These are phyloP conservation scores for Torymus texanus DNA, from an alignment of 2,888 invertebrate genomes.

Conservation along the genomic window DNA sequence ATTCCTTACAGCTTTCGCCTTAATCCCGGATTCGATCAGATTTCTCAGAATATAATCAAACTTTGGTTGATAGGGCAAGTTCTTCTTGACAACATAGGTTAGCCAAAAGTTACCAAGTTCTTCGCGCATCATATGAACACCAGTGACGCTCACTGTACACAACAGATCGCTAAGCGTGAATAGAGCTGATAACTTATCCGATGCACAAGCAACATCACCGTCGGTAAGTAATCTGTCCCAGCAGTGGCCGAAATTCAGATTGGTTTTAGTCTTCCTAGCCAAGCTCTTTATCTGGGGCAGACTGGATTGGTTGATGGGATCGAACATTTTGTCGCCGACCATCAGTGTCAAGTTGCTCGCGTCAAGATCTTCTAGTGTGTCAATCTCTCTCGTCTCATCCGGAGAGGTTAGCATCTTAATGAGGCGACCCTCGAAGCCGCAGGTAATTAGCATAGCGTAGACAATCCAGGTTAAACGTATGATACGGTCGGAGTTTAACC, in stretches of 20 bases:
- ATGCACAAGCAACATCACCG: slow-evolving; percentile 51
- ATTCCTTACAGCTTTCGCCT: not conserved
- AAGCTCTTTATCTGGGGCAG: slow-evolving; percentile 23
- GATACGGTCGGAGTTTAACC: slow-evolving; percentile 46
- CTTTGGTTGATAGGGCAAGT: slow-evolving; percentile 48
- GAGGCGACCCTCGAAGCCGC: slow-evolving; percentile 45
- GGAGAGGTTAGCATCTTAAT: slow-evolving; percentile 54
- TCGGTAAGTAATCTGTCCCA: slow-evolving; percentile 20
- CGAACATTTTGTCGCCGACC: slow-evolving; percentile 46
- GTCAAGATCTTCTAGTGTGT: slow-evolving; percentile 51
- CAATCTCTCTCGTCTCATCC: slow-evolving; percentile 40
- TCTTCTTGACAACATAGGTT: slow-evolving; percentile 55
- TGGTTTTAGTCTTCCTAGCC: slow-evolving; percentile 18
- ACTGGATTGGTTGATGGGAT: slow-evolving; percentile 46
- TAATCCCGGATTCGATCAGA: slow-evolving; percentile 28
- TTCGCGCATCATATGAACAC: slow-evolving; percentile 56
- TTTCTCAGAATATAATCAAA: slow-evolving; percentile 17
- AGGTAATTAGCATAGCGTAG: slow-evolving; percentile 49
- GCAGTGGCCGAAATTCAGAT: slow-evolving; percentile 49
- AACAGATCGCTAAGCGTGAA: not conserved
- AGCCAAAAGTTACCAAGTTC: slow-evolving; percentile 54
- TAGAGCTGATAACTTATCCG: not conserved
- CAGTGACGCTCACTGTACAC: not conserved
- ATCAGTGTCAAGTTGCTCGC: slow-evolving; percentile 54
- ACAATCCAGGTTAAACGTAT: slow-evolving; percentile 54